Base-by-base conservation (phyloP, 2,113 vertebrate genomes). In the Ciconia maguari region DNA sequence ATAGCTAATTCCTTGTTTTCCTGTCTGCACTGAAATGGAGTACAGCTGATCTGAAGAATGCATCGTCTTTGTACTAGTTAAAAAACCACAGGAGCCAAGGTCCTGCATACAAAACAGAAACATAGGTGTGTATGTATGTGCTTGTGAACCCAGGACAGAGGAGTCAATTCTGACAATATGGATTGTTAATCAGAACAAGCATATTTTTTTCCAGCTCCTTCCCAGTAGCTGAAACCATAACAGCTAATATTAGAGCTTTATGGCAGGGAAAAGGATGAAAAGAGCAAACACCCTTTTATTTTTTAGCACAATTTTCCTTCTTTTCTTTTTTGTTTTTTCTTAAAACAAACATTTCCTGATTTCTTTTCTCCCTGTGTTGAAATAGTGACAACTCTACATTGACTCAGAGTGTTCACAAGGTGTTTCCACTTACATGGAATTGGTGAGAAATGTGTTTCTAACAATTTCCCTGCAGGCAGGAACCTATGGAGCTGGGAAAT, bases 51-150 rank as follows among this genome's bases (percentile, higher is more conserved):
- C 10, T 29, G 69, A 54, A 46, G 36, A 38, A 10, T 3, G 19
- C 21, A 22, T 22, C 2, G 0, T 25, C 51, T 83, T 26, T 49
- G 29, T 16, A 10, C 16, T 11, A 11, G 6, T 34, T 55, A 25
- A 42, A 90, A 68, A 16, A 2, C 6, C 66, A n/a, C 12, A 9
- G 0, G 21, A 49, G 12, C 14, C 42, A 19, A 36, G 62, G 75
- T 38, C 32, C 44, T 32, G 32, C 44, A n/a, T 6, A 20, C 22
- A 48, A 16, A 81, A 3, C 22, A 54, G 60, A 36, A n/a, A 42
- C 11, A 3, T 13, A 4, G 0, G 2, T 14, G 10, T 71, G 54
- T 26, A 24, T 0, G 0, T 27, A 30, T 12, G 26, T 51, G 14
- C 64, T 60, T 32, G 38, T 24, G 68, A 65, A 26, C 36, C 51